phyloP scores from a whole-genome alignment of 2,113 vertebrate genomes.

The Leptocoma aspasia region DNA sequence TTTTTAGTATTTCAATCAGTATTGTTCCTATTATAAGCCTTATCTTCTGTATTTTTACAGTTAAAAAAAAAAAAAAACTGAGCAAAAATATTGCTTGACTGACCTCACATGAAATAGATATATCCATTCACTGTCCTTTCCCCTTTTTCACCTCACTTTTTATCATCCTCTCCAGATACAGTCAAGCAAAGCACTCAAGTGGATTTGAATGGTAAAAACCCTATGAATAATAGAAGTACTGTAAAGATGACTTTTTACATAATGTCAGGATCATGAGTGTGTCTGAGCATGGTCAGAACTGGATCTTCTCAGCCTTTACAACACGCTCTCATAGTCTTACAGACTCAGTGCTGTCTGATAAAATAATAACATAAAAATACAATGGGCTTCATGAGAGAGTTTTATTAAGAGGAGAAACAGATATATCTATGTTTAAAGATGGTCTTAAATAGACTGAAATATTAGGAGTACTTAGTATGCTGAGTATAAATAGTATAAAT shows the following conservation, averaged over 20 bases:
- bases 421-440: not conserved
- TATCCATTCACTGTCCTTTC: not conserved
- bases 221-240: not conserved
- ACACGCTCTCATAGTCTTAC: not conserved
- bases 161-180: not conserved
- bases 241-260: not conserved
- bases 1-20: not conserved
- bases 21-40: not conserved
- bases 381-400: not conserved
- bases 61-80: not conserved
- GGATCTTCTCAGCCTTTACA: not conserved
- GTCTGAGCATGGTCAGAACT: not conserved
- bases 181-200: not conserved
- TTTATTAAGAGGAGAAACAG: not conserved
- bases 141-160: not conserved
- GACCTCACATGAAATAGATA: not conserved
- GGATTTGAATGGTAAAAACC: not conserved
- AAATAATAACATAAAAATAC: not conserved
- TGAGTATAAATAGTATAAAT: not conserved
- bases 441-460: not conserved
- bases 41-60: not conserved
- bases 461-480: not conserved
- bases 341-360: not conserved
- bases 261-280: not conserved
- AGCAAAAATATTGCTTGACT: not conserved